These are phyloP conservation scores for Prosapia bicincta DNA, from an alignment of 2,888 invertebrate genomes.

Conservation along the genomic window DNA sequence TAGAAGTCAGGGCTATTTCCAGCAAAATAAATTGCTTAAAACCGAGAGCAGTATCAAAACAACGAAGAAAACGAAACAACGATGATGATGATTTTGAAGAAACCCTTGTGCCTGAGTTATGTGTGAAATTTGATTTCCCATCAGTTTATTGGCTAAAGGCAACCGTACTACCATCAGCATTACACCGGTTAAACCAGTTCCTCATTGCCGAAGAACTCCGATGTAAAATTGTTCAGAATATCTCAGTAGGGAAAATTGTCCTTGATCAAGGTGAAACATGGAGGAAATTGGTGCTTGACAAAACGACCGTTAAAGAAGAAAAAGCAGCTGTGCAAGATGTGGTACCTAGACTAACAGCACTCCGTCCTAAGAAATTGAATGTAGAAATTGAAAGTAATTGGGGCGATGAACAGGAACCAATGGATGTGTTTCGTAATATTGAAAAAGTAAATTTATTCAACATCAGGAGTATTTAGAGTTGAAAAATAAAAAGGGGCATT, in stretches of 20 bases:
- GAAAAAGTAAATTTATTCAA: slow-evolving; percentile 60
- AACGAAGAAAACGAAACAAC: slow-evolving; percentile 41
- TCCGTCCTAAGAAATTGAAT: background rate
- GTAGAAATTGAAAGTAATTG: slow-evolving; percentile 40
- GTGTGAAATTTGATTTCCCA: slow-evolving; percentile 67
- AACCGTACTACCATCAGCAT: no score
- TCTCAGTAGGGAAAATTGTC: no score
- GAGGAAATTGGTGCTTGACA: background rate
- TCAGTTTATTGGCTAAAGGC: slow-evolving; percentile 82
- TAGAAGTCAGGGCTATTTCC: no score
- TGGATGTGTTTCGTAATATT: slow-evolving; percentile 61
- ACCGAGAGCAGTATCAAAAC: slow-evolving; percentile 44
- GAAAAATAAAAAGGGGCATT: no score
- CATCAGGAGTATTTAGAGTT: no score
- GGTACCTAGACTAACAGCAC: background rate
- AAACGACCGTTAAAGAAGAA: background rate
- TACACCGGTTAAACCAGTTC: slow-evolving; percentile 67
- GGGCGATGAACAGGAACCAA: slow-evolving; percentile 57
- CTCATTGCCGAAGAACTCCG: slow-evolving; percentile 72
- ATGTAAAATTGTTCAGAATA: slow-evolving; percentile 47
- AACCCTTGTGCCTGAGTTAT: no score
- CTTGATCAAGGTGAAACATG: background rate
- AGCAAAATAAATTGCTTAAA: slow-evolving; percentile 60
- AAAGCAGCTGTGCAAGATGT: background rate
- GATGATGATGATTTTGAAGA: no score